phyloP scores from a whole-genome alignment of 2,113 vertebrate genomes.

The Edolisoma coerulescens region DNA sequence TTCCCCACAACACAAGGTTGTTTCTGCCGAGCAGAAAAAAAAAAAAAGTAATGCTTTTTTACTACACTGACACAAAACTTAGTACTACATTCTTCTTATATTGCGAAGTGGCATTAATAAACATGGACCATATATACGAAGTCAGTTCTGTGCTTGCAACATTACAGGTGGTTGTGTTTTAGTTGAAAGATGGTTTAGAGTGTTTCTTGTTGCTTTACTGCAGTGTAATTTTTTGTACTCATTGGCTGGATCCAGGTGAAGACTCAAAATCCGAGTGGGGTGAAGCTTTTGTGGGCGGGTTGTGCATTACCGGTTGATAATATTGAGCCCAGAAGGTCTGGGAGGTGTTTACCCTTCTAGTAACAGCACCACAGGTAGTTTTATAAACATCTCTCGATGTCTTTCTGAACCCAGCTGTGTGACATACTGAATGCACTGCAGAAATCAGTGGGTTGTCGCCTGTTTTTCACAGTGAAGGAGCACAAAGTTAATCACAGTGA shows the following conservation, averaged over 20 bases:
- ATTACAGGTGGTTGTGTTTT: neutral
- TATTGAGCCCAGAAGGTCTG: neutral
- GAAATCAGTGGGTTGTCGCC: neutral
- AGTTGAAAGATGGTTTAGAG: neutral
- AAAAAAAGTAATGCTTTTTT: neutral
- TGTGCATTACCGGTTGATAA: neutral
- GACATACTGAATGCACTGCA: neutral
- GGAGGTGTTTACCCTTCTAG: neutral
- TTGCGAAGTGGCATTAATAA: neutral
- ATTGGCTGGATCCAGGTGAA: neutral
- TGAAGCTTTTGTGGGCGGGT: neutral
- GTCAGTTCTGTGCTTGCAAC: neutral
- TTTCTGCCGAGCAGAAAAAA: neutral
- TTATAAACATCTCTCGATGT: neutral
- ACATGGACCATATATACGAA: fast-evolving
- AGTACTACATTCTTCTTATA: neutral
- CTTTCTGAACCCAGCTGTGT: neutral
- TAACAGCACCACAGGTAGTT: neutral
- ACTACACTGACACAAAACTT: neutral
- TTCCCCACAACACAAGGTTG: neutral
- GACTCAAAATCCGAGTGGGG: neutral
- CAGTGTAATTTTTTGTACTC: neutral
- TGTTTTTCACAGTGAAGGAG: neutral
- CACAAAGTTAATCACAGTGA: neutral
- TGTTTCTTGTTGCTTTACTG: neutral